A percentile compares a stretch with the other conserved stretches of the same genome.
Evolutionary conservation across 2,797 vertebrate species (phyloP).

Genomic region (Aulostomus chinensis): DNA sequence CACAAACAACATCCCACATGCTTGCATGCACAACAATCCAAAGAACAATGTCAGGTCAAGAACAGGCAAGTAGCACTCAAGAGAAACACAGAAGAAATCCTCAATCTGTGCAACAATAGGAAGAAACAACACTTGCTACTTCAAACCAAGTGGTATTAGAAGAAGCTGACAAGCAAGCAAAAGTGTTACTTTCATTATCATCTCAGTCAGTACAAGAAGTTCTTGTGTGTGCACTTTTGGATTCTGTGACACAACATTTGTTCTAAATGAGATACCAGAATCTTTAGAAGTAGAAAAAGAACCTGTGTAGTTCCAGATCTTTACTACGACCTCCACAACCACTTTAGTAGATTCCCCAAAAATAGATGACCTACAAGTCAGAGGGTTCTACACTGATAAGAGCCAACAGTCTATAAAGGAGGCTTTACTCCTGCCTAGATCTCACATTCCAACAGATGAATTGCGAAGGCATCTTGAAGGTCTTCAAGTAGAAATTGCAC

Average conservation of each 20-base stretch:
- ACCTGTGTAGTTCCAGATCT: constrained; percentile 25
- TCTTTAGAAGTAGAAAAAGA: constrained; percentile 10
- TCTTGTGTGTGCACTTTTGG: constrained; percentile 20
- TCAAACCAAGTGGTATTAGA: not conserved
- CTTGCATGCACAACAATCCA: no score
- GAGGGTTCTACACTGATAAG: constrained; percentile 11
- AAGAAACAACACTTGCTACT: no score
- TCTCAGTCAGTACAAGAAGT: constrained; percentile 18
- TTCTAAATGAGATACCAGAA: constrained; percentile 17
- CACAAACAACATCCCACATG: no score
- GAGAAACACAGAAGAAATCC: no score
- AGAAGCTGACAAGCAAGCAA: not conserved
- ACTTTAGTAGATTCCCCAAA: constrained; percentile 16
- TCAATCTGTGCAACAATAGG: no score
- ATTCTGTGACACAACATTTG: constrained; percentile 27
- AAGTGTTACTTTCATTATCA: constrained; percentile 3
- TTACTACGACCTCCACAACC: constrained; percentile 19
- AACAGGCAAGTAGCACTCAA: no score
- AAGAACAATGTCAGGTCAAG: no score
- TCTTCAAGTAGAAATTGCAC: not conserved
- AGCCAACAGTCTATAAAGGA: constrained; percentile 13
- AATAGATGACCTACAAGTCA: constrained; percentile 11
- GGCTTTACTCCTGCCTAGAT: constrained; percentile 38
- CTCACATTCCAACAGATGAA: constrained; percentile 4
- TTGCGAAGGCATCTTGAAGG: constrained; percentile 10